Evolutionary conservation across 2,888 invertebrate species (phyloP).

Genomic region (Tipula unca): DNA sequence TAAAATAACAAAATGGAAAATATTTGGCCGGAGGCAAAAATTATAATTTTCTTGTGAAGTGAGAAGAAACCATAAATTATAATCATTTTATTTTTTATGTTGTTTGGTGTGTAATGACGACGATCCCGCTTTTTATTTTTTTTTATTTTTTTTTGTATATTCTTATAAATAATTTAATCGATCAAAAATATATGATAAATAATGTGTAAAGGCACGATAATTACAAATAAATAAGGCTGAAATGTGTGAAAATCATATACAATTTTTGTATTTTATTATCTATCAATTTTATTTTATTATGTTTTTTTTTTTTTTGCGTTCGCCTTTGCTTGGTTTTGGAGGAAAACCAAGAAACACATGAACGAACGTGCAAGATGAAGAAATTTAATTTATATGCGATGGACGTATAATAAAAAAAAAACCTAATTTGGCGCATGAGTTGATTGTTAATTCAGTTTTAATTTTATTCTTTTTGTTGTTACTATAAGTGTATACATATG

Average conservation of each 20-base stretch:
- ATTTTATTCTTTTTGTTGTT: not conserved
- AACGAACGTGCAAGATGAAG: not conserved
- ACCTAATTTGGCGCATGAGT: not conserved
- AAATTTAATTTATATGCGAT: not conserved
- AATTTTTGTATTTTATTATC: not conserved
- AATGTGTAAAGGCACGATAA: constrained; percentile 8
- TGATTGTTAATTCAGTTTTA: not conserved
- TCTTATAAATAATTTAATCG: constrained; percentile 8
- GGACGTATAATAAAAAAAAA: not conserved
- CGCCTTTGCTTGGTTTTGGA: not conserved
- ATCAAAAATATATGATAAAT: constrained; percentile 4
- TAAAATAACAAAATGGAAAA: not conserved
- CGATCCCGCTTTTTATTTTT: not conserved
- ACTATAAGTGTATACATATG: not conserved
- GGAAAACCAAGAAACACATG: not conserved
- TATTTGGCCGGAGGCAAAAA: not conserved
- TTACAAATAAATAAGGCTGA: constrained; percentile 2
- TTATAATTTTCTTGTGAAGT: not conserved
- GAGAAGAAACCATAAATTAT: constrained; percentile 8
- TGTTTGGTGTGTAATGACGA: not conserved
- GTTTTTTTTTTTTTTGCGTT: not conserved
- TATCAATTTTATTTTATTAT: not conserved
- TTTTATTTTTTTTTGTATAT: not conserved
- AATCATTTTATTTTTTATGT: not conserved
- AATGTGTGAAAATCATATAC: constrained; percentile 14